Base-by-base conservation (phyloP, 1,140 invertebrate genomes). In the Cecropterus lyciades region DNA sequence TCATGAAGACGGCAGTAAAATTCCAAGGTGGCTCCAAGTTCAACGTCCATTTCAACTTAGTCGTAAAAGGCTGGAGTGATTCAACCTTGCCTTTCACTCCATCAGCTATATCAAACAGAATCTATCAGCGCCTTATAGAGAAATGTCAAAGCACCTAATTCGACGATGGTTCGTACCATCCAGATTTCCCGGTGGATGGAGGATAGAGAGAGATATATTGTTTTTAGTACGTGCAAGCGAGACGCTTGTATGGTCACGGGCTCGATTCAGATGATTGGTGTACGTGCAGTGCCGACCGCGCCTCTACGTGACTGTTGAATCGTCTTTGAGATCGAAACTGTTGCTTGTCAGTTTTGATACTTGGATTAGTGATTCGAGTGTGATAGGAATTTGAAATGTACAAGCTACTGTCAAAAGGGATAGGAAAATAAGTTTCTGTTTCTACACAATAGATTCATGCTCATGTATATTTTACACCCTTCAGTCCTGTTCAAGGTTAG, bases 61-160 rank as follows among this genome's bases (percentile, higher is more conserved):
- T 55, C 52, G 33, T 48, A 60, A 48, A 48, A 33, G 42, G 40
- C 43, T 49, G 42, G 1, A 46, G 17, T 46, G 56, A 60, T 16
- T 33, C 56, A 60, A 15, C 33, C 52, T 60, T 14, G 56, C 56
- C 56, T 60, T 60, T 60, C 56, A 60, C 56, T 60, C 27, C 43
- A 46, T 46, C 43, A 77, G 74, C 27, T 68, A 76, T 79, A 82
- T 85, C 77, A 84, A 85, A 84, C 72, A 73, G 79, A 85, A 91
- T 88, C 82, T 80, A 83, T 87, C 81, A 90, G 67, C 78, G 74
- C 80, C 85, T 79, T 85, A 83, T 74, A 84, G 75, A 83, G 80
- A 80, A 82, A 83, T 88, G 88, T 91, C 86, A 89, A 88, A 89
- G 82, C 84, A 84, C 82, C 88, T 89, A 88, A 91, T 89, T 86